Base-by-base conservation (phyloP, 2,888 invertebrate species). In the Ametastegia equiseti region DNA sequence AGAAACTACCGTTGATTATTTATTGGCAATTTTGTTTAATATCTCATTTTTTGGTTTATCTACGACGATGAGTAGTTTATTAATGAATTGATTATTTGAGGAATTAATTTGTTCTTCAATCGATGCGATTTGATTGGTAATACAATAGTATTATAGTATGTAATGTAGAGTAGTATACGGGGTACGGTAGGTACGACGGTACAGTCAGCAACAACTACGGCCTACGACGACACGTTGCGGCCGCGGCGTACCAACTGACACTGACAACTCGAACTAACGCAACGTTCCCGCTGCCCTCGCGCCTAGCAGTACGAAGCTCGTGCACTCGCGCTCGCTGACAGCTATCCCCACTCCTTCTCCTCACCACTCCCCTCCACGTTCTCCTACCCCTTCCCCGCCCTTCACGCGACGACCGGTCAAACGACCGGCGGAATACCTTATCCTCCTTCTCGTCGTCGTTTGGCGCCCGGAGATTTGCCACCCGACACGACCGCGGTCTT, bases 221-320 rank as follows among this genome's bases (percentile, higher is more conserved):
- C 54, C 19, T 60, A 60, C 60, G 54, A 63, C 78, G 78, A 78
- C n/a, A n/a, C 39, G 78, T 63, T 42, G 60, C 78, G 45, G 33
- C 87, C 88, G 86, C 88, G 88, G 86, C 89, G 89, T 86, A 88
- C 86, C 86, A 88, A 89, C 87, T 88, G 87, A 88, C 88, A 89
- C 89, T 89, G 89, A 88, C 87, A 86, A 75, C 19, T n/a, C 57
- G 7, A 75, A 42, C 57, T n/a, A 75, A 75, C 75, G 50, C 60
- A 33, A n/a, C 23, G 19, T 54, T 7, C 54, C 42, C 75, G 77
- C 60, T n/a, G n/a, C n/a, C n/a, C 30, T 50, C 60, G 42, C 9
- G 19, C 84, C 80, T 80, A 30, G 73, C n/a, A n/a, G 81, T 83
- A n/a, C 60, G 11, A 33, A 4, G 54, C 60, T 84, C 84, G 82